Evolutionary conservation across 2,797 vertebrate genomes (phyloP), one percentile per base, ranked within the genome.

Genomic region (Ambastaia sidthimunki): DNA sequence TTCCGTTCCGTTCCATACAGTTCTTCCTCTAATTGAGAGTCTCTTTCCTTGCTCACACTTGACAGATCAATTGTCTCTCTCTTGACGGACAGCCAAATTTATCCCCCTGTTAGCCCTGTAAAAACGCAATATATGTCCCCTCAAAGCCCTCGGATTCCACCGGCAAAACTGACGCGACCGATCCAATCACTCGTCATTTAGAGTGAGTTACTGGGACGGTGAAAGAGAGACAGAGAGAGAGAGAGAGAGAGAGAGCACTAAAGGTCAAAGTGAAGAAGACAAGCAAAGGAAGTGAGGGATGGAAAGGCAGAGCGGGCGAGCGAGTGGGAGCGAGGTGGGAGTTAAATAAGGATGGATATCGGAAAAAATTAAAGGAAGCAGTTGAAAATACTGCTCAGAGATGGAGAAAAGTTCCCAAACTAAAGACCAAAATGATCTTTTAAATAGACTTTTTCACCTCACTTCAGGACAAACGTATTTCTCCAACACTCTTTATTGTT

Each of bases 61-160:
- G 72, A 85, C 84, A 87, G 84, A 83, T 84, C 78, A 87, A 81
- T 85, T 83, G 86, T 82, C 82, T 81, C 37, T 63, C 72, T 54
- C 54, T 55, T 79, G 76, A 84, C 55, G 48, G 77, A 81, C 78
- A 76, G 80, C 57, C 74, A 70, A 70, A 84, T 82, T 83, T 74
- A 84, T 85, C 82, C 76, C 48, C 62, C 78, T 76, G 55, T 81
- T 81, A 83, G 62, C 67, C 80, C 81, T 81, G 74, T 85, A 83
- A 83, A 83, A 62, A 76, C 34, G 34, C 78, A 28, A 73, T 41
- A 79, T 65, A 28, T 60, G 72, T 73, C 80, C 72, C 73, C 18
- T 31, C 65, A 59, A 79, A 62, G 65, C 76, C 82, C 72, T 74
- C 19, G 9, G 66, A 71, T 69, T 67, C 68, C 69, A 69, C 71